Conservation (phyloP, 2,797 vertebrate genomes). For the Anas flavirostris region DNA sequence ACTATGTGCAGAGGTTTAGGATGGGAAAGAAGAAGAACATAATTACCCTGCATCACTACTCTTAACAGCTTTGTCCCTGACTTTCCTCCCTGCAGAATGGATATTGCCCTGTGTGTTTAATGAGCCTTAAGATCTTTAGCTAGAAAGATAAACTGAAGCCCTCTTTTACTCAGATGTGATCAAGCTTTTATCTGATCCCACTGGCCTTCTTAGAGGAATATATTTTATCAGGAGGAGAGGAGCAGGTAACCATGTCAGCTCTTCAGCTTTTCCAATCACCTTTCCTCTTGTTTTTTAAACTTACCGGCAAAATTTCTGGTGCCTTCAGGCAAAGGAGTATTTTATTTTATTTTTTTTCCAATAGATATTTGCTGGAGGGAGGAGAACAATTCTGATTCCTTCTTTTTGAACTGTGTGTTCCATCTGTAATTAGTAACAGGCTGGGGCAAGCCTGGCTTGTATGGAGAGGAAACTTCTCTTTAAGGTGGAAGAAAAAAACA, state of each 20-base stretch:
- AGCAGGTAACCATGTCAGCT: neutral
- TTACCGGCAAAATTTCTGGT: neutral
- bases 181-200: neutral
- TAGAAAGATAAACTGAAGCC: neutral
- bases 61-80: neutral
- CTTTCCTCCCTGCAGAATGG: neutral
- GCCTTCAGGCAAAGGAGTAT: neutral
- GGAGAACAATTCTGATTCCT: slow-evolving; percentile 49
- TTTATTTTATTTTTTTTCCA: neutral
- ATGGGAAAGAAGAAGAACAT: neutral
- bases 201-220: neutral
- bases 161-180: neutral
- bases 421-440: slow-evolving; percentile 76
- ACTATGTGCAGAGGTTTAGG: neutral
- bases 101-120: neutral
- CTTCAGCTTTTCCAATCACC: slow-evolving; percentile 7
- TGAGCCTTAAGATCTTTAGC: neutral
- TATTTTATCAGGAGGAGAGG: neutral
- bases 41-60: neutral
- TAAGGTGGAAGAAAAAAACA: slow-evolving; percentile 33
- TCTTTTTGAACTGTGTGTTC: slow-evolving; percentile 73
- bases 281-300: slow-evolving; percentile 2
- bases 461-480: slow-evolving; percentile 27
- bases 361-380: slow-evolving; percentile 45
- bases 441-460: slow-evolving; percentile 70